Percentiles rank a stretch among this genome's conserved stretches.
Conservation (phyloP, 2,888 invertebrate species). For the Tinea trinotella region DNA sequence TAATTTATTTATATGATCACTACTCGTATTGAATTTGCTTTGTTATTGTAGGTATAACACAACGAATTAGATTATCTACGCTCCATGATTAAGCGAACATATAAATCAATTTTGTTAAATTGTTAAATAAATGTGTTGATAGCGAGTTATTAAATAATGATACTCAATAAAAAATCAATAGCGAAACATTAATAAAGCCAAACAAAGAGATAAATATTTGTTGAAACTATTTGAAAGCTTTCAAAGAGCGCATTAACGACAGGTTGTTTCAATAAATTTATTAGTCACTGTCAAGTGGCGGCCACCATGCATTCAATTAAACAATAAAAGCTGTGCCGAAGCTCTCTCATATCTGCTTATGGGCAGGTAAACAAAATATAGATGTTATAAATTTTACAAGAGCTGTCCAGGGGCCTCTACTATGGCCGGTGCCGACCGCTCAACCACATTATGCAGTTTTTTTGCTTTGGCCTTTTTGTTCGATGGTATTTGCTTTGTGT, state of each 20-base stretch:
- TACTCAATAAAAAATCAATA: conserved; percentile 1
- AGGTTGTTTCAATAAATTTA: conserved; percentile 56
- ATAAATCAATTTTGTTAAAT: not conserved
- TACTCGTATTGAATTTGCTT: no score
- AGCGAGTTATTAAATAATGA: conserved; percentile 1
- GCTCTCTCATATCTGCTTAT: conserved; percentile 31
- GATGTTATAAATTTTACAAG: conserved; percentile 70
- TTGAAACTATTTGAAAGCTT: conserved; percentile 14
- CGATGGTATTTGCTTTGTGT: conserved; percentile 63
- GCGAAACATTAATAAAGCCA: conserved; percentile 5
- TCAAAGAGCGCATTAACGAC: conserved; percentile 18
- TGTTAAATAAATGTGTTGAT: not conserved
- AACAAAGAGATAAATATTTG: conserved; percentile 14
- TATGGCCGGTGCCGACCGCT: conserved; percentile 39
- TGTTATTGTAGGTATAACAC: no score
- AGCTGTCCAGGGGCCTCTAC: conserved; percentile 38
- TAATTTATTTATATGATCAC: no score
- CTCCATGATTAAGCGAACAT: no score
- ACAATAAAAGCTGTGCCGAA: conserved; percentile 44
- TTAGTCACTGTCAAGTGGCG: conserved; percentile 56
- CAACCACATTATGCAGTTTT: conserved; percentile 64
- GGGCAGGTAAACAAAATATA: conserved; percentile 71
- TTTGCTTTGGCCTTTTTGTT: conserved; percentile 54
- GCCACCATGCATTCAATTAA: conserved; percentile 44
- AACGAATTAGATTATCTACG: no score